Evolutionary conservation across 2,888 invertebrate species (phyloP).

Genomic region (Dione juno): DNA sequence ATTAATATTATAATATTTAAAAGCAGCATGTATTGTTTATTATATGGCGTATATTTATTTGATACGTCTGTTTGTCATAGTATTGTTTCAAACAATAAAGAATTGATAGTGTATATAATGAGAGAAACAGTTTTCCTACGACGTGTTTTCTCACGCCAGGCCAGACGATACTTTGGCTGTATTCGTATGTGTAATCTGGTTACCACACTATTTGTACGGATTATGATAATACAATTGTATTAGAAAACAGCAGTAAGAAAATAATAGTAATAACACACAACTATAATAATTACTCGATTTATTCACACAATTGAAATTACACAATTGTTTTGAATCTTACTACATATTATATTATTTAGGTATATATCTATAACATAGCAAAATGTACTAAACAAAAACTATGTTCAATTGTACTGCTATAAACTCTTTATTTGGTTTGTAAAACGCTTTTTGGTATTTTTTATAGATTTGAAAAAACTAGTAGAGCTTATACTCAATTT

Average conservation of each 20-base stretch:
- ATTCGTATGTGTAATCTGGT: conserved; percentile 42
- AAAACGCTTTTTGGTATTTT: no score
- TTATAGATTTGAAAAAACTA: neutral
- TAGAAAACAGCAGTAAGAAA: conserved; percentile 39
- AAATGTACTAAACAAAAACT: neutral
- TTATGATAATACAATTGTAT: conserved; percentile 48
- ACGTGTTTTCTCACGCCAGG: conserved; percentile 53
- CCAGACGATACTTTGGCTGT: conserved; percentile 51
- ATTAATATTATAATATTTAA: neutral
- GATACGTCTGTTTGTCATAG: no score
- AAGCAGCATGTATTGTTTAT: conserved; percentile 35
- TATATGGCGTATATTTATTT: conserved; percentile 33
- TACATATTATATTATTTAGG: neutral
- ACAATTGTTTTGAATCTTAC: conserved; percentile 23
- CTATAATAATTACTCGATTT: conserved; percentile 36
- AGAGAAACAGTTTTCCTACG: conserved; percentile 44
- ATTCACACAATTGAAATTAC: conserved; percentile 35
- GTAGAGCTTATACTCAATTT: no score
- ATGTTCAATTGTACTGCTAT: no score
- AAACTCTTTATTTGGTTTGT: no score
- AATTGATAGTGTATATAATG: conserved; percentile 44
- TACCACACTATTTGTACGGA: conserved; percentile 55
- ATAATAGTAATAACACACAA: conserved; percentile 22
- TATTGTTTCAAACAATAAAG: conserved; percentile 45
- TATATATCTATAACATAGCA: neutral